Base-by-base conservation (phyloP, 1,140 invertebrate species). In the Drosophila ananassae region DNA sequence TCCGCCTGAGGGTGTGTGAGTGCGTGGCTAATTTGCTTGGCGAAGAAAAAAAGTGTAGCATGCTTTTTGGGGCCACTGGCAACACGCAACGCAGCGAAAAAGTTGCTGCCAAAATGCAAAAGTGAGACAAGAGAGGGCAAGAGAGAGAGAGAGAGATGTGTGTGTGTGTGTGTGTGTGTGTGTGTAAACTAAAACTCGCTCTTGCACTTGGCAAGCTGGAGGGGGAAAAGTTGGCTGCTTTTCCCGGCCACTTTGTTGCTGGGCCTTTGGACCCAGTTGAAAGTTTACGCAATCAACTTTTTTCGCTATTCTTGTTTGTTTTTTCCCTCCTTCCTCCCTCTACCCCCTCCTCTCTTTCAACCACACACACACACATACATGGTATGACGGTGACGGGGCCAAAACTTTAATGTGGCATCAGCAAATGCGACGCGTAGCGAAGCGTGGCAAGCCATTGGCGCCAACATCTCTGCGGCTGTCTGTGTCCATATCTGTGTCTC, bases 361-460 rank as follows among this genome's bases (percentile, higher is more conserved):
- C 28, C 44, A 30, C 21, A 22, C 34, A 48, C 52, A 69, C 53
- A 48, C 51, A 64, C 10, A 28, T 37, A 37, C 7, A 32, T 24
- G 53, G 21, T 41, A 74, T 46, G 72, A 53, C 63, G 62, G 67
- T 64, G 82, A 84, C 67, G 73, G 78, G 79, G 79, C 63, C 76
- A 79, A 78, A 85, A 87, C 82, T 85, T 85, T 56, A 87, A 73
- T 77, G 74, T 77, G 74, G 63, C 73, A 77, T 76, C 74, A 76
- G 73, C 62, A 75, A 75, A 74, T 58, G 72, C 60, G 54, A 57
- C 68, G 61, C 63, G 68, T 66, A 66, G 73, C 77, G 60, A 69
- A 87, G 74, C 78, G 73, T 84, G 77, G 73, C 77, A 79, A 83
- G 73, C 79, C 79, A 71, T 76, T 76, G 79, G 80, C 80, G 80